A percentile compares a stretch with the other conserved stretches of the same genome.
Evolutionary conservation across 2,113 vertebrate species (phyloP).

Genomic region (Cyanocitta stelleri): DNA sequence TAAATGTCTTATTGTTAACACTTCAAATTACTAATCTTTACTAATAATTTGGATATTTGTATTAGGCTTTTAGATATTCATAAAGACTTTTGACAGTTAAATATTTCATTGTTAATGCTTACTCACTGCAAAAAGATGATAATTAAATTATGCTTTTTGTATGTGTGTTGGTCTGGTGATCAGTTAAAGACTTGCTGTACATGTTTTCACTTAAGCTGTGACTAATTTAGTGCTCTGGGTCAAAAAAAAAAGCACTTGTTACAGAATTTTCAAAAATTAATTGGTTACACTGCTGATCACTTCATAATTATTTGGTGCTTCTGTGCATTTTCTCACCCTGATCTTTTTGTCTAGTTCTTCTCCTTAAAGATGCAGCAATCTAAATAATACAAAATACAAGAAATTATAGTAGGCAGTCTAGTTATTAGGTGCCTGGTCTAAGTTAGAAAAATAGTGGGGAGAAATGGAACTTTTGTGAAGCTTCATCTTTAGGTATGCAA

Average conservation of each 20-base stretch:
- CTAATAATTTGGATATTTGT: slow-evolving; percentile 43
- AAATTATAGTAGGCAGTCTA: background rate
- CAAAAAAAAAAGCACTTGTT: background rate
- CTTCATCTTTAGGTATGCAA: background rate
- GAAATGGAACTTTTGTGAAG: background rate
- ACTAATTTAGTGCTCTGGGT: background rate
- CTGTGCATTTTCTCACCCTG: background rate
- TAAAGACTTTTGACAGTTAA: slow-evolving; percentile 17
- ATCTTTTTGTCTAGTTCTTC: background rate
- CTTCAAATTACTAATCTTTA: slow-evolving; percentile 38
- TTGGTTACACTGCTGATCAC: background rate
- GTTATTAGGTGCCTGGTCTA: background rate
- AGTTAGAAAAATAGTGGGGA: background rate
- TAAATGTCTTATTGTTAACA: slow-evolving; percentile 33
- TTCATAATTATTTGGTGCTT: background rate
- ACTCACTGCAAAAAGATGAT: background rate
- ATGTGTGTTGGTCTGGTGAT: slow-evolving; percentile 56
- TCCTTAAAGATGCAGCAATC: background rate
- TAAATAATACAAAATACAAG: background rate
- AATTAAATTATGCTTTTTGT: slow-evolving; percentile 60
- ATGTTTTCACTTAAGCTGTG: slow-evolving; percentile 28
- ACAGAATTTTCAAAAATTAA: background rate
- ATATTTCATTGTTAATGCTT: slow-evolving; percentile 43
- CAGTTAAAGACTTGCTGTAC: background rate
- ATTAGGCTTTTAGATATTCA: slow-evolving; percentile 45